Percentiles rank a stretch among this genome's conserved stretches.
Conservation (phyloP, 2,888 invertebrate species). For the Zygogramma bicolorata region DNA sequence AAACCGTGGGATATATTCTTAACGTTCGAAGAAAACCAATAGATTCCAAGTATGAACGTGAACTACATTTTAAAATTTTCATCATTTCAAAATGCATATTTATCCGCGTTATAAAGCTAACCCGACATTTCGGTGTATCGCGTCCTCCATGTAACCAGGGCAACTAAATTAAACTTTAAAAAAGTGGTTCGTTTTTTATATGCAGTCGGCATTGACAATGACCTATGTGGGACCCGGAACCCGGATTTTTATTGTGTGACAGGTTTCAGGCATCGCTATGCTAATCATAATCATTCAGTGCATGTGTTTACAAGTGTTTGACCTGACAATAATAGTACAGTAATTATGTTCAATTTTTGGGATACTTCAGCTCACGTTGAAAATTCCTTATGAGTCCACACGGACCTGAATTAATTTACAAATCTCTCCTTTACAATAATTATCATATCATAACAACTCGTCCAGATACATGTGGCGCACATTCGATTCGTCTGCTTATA, state of each 20-base stretch:
- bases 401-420: too few relatives aligned
- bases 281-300: conserved; percentile 13
- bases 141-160: neutral
- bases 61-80: neutral
- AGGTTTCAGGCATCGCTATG: conserved; percentile 24
- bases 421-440: too few relatives aligned
- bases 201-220: conserved; percentile 30
- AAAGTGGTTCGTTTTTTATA: conserved; percentile 23
- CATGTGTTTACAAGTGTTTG: conserved; percentile 1
- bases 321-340: neutral
- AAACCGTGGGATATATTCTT: too few relatives aligned
- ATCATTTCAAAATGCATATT: neutral
- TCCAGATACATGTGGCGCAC: too few relatives aligned
- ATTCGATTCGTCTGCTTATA: too few relatives aligned
- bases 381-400: too few relatives aligned
- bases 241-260: conserved; percentile 32
- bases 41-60: neutral
- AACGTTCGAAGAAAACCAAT: neutral
- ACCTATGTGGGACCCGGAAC: conserved; percentile 29
- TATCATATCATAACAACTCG: too few relatives aligned
- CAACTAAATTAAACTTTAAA: conserved; percentile 1
- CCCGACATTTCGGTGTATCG: neutral
- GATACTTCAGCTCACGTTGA: too few relatives aligned
- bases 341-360: neutral
- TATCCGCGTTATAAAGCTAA: neutral